Base-by-base conservation (phyloP, 1,140 invertebrate species). In the Camponotus vicinus region DNA sequence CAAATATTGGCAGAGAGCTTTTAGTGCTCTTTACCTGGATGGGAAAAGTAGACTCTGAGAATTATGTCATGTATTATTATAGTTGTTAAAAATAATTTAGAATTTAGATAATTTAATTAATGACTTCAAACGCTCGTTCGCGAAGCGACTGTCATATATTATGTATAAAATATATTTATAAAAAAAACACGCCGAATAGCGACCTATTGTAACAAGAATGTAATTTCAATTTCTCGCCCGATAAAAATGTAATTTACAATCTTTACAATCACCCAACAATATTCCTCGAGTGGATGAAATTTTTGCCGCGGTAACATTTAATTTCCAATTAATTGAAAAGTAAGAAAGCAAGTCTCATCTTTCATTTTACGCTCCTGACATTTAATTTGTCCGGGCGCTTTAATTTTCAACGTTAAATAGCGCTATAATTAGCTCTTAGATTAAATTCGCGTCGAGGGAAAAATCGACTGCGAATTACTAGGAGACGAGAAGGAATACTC, bases 391-490 rank as follows among this genome's bases (percentile, higher is more conserved):
- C n/a, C 55, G 37, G 40, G 27, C 34, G 79, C 79, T 83, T 83
- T 83, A 83, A 83, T 75, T 83, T 83, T 83, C 69, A 55, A 75
- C 79, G 69, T 83, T 83, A 83, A 83, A 61, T 83, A 83, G 79
- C 79, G 40, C 40, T 40, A 83, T 83, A 83, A 83, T 83, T 83
- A 61, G 55, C 40, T 83, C 79, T 63, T 83, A 73, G 55, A 83
- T 83, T 59, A 83, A 83, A 83, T 75, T 83, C 69, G 13, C 79
- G 18, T 55, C 6, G 40, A 27, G 40, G 18, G 40, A 83, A 75
- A 70, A 73, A 83, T 83, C 13, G 55, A 83, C 55, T 61, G 45
- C n/a, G 79, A 73, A 82, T 82, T 61, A 82, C 67, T 73, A 21
- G n/a, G 27, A 42, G 13, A 18, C 49, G 79, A 83, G 27, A 34